Base-by-base conservation (phyloP, 2,797 vertebrate genomes). In the Chelmon rostratus region DNA sequence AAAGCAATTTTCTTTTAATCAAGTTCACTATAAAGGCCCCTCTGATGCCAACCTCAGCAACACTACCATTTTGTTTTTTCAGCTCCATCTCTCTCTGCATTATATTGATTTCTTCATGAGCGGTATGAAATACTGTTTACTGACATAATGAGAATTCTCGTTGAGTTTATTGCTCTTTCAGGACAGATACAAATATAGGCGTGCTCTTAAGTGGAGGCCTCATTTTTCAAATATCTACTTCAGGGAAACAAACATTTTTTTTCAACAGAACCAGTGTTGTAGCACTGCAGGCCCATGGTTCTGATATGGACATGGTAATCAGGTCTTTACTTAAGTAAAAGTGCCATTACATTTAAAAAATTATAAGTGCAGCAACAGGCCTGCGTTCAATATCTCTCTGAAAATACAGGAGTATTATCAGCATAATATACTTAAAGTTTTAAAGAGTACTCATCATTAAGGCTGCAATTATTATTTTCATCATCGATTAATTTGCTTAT, bases 1-100 rank as follows among this genome's bases (percentile, higher is more conserved):
- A 94, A 95, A 93, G 91, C 93, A 94, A 94, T 94, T 94, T 94
- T 93, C 92, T 94, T 94, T 94, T 94, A 94, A 94, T 94, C 94
- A 94, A 93, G 87, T 93, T 93, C 89, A 91, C 91, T 87, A 91
- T 92, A 93, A 94, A 94, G 88, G 89, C 85, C 86, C 90, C 91
- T 92, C 90, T 93, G 93, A 91, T 89, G 91, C 90, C 91, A 90
- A 86, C 89, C 89, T 84, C 79, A 82, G 91, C 87, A 89, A 89
- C 83, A 79, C 89, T 53, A 76, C 81, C 77, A 73, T 92, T 91
- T 88, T 85, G 81, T 89, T 74, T 50, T 76, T 78, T 57, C 86
- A 76, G 31, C 83, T 67, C 76, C 77, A 57, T 84, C 83, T 74
- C 70, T 82, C 68, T 73, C 75, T 76, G 62, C 84, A 88, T 90